These are phyloP conservation scores for Orbicella faveolata DNA, from an alignment of 64 coral and sea anemone genomes.

Conservation along the genomic window DNA sequence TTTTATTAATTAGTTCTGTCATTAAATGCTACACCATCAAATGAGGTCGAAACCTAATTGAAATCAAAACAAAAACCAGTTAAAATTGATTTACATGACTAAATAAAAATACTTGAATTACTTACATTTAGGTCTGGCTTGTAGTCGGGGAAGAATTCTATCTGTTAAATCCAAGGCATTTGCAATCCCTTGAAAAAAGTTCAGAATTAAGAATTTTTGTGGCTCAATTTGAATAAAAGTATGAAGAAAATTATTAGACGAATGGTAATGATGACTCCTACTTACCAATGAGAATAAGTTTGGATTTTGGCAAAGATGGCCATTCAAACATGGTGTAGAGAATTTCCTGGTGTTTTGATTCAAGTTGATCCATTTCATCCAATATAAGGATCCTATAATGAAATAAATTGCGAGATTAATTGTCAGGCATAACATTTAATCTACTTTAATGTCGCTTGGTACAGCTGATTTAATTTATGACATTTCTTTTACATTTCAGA, in stretches of 20 bases:
- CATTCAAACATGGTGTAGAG: slow-evolving; percentile 99
- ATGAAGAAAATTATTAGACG: neutral
- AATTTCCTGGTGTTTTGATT: slow-evolving; percentile 93
- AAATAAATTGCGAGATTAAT: neutral
- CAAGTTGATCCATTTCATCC: slow-evolving; percentile 98
- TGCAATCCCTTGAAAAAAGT: slow-evolving; percentile 78
- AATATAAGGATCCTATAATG: slow-evolving; percentile 76
- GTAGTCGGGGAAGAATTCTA: slow-evolving; percentile 94
- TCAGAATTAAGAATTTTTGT: neutral
- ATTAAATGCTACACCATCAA: too few species aligned
- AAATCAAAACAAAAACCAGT: too few species aligned
- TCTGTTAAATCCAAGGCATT: slow-evolving; percentile 99
- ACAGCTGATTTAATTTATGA: too few species aligned
- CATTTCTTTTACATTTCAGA: too few species aligned
- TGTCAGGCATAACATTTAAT: too few species aligned
- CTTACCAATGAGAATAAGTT: slow-evolving; percentile 92
- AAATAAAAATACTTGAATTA: neutral
- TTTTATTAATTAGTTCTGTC: too few species aligned
- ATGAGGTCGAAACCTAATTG: too few species aligned
- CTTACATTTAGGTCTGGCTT: slow-evolving; percentile 96
- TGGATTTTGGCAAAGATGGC: slow-evolving; percentile 85
- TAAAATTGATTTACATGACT: neutral
- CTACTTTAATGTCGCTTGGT: too few species aligned
- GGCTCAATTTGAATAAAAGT: too few species aligned
- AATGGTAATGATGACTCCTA: neutral